Evolutionary conservation across 2,888 invertebrate genomes (phyloP).

Genomic region (Melinaea marsaeus): DNA sequence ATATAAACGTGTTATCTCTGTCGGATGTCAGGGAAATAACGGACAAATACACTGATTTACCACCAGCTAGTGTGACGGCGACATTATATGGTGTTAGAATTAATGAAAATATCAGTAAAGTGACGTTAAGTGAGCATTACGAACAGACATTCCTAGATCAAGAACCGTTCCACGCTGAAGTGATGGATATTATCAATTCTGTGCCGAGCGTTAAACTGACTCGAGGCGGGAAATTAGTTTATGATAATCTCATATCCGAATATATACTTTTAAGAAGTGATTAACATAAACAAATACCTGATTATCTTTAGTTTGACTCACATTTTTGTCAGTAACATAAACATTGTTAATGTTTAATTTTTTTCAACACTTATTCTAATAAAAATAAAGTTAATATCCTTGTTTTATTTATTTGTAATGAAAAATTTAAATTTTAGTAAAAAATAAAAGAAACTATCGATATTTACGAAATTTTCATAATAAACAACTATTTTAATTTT

Average conservation of each 20-base stretch:
- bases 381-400: too few species aligned
- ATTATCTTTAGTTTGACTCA: not conserved
- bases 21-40: conserved; percentile 70
- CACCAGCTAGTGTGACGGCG: conserved; percentile 73
- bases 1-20: conserved; percentile 73
- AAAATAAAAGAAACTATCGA: too few species aligned
- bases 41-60: conserved; percentile 68
- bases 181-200: conserved; percentile 41
- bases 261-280: conserved; percentile 34
- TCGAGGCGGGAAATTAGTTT: conserved; percentile 47
- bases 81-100: conserved; percentile 58
- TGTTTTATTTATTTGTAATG: too few species aligned
- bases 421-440: too few species aligned
- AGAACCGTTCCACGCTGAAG: conserved; percentile 54
- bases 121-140: conserved; percentile 49
- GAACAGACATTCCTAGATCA: conserved; percentile 50
- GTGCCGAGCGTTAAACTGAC: conserved; percentile 54
- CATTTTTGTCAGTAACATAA: not conserved
- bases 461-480: too few species aligned
- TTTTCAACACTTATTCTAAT: too few species aligned
- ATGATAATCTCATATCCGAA: conserved; percentile 51
- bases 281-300: conserved; percentile 9
- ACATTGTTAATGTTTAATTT: not conserved
- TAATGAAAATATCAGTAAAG: conserved; percentile 50
- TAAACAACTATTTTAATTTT: too few species aligned